Evolutionary conservation across 2,113 vertebrate species (phyloP), one percentile per base, ranked within the genome.

Genomic region (Toxotes chatareus): DNA sequence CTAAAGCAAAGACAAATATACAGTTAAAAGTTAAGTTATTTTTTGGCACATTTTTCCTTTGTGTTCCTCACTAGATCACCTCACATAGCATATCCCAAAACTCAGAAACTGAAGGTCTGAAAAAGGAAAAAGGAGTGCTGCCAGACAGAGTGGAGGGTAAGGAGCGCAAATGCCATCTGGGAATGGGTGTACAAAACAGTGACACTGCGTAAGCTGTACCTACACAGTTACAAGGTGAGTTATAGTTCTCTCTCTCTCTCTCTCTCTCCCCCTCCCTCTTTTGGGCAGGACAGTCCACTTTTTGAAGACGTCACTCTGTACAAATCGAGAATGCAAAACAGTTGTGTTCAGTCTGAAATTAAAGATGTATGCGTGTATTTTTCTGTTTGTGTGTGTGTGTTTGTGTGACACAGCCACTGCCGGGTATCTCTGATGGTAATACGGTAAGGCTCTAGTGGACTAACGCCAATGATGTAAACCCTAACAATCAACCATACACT

Each of bases 41-140:
- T 93, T 96, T 95, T 95, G 95, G 95, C 95, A 96, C 95, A 91
- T 93, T 95, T 93, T 93, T 90, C 70, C 75, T 87, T 89, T 87
- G 82, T 94, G 55, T 90, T 92, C 87, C 88, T 85, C 77, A 89
- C 83, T 79, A 81, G 79, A 90, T 90, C 86, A 91, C 87, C 87
- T 88, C 88, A 93, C 87, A 76, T 83, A 85, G 82, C 84, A 91
- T 83, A 88, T 80, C 78, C 83, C 83, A 90, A 92, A 94, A 92
- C 89, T 93, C 91, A 92, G 78, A 93, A 92, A 91, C 78, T 86
- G 84, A 89, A 92, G 72, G 82, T 92, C 89, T 93, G 89, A 91
- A 93, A 92, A 90, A 88, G 91, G 89, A 93, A 92, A 92, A 88
- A 91, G 90, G 91, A 91, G 88, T 87, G 82, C 86, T 94, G 89